Conservation (phyloP, 2,888 invertebrate genomes). For the Euplagia quadripunctaria region DNA sequence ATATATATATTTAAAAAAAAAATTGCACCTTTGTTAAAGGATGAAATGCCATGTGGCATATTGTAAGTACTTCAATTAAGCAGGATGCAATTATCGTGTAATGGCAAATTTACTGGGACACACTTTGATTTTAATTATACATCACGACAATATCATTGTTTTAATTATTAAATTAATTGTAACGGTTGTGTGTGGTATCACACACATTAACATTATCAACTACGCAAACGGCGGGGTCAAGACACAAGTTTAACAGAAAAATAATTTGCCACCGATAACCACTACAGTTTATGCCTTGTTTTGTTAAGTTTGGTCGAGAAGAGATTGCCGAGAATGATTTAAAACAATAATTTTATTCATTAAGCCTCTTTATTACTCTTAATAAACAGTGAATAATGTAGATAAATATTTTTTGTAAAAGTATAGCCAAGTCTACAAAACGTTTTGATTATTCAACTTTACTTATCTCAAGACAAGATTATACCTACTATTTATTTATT, state of each 20-base stretch:
- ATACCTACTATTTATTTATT: no score
- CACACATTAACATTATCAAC: conserved; percentile 62
- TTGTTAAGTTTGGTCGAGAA: conserved; percentile 55
- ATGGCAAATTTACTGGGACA: conserved; percentile 32
- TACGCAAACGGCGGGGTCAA: conserved; percentile 66
- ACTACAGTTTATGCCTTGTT: conserved; percentile 71
- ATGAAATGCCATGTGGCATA: no score
- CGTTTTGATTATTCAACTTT: neutral
- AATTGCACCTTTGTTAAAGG: no score
- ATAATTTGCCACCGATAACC: conserved; percentile 83
- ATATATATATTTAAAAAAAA: no score
- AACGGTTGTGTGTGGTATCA: conserved; percentile 48
- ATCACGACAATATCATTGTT: conserved; percentile 45
- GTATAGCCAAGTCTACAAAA: neutral
- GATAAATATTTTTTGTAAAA: neutral
- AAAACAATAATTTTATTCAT: conserved; percentile 50
- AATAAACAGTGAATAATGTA: conserved; percentile 22
- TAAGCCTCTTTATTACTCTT: conserved; percentile 22
- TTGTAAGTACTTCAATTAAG: no score
- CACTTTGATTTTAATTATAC: conserved; percentile 38
- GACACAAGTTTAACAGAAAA: conserved; percentile 78
- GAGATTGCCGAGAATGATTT: conserved; percentile 51
- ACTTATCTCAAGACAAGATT: no score
- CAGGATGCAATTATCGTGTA: conserved; percentile 19
- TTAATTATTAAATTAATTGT: conserved; percentile 67